Evolutionary conservation across 2,113 vertebrate species (phyloP), one percentile per base, ranked within the genome.

Genomic region (Anguilla japonica): DNA sequence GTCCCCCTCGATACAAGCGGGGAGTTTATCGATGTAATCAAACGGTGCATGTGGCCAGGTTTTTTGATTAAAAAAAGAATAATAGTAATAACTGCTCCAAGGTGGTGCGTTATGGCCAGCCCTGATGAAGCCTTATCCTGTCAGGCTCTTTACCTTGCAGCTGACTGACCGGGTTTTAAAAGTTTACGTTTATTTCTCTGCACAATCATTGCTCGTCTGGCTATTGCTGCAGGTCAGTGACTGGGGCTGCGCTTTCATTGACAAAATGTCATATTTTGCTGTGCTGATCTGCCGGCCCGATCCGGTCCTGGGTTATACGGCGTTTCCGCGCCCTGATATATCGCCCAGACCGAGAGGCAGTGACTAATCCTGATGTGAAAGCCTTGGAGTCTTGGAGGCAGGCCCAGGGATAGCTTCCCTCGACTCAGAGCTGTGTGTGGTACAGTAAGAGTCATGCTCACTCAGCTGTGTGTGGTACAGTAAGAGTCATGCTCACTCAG

Each of bases 101-200:
- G 63, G 26, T 71, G 63, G 63, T 71, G 16, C 4, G 63, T 20
- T 71, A 2, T 5, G 22, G 4, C 26, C 63, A n/a, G 9, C n/a
- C 71, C 5, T 67, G 26, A 75, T 34, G 71, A 75, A 75, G 11
- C n/a, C 26, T 75, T 29, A 34, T n/a, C 71, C 71, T n/a, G 26
- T 75, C 26, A n/a, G 71, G n/a, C 26, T 13, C 26, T 0, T 34
- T 14, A 22, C 71, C 71, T n/a, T 34, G 26, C 71, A 11, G 26
- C 71, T 75, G 71, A 75, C n/a, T 75, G 71, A 75, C n/a, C 60
- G 60, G n/a, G 71, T 75, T 75, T n/a, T 29, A 34, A 75, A 34
- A n/a, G n/a, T 75, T 34, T 75, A 75, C 71, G 5, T 75, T 75
- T 29, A 29, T 75, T 22, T 26, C n/a, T 75, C n/a, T 5, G 22